A percentile compares a stretch with the other conserved stretches of the same genome.
phyloP scores from a whole-genome alignment of 2,888 invertebrate species.

The Amphimallon solstitiale region DNA sequence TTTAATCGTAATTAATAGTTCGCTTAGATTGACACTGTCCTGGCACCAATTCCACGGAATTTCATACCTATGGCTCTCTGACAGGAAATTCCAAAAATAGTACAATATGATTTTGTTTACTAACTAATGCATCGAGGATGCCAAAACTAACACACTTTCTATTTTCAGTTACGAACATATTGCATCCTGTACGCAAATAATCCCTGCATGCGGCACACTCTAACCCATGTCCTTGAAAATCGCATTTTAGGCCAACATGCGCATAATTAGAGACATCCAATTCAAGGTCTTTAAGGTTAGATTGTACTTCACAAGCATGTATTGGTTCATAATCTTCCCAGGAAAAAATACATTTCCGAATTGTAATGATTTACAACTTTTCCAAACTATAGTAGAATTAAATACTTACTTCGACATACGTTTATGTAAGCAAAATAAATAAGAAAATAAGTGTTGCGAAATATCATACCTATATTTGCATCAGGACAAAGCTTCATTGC shows the following conservation, averaged over 20 bases:
- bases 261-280: not conserved
- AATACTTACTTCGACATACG: too few relatives aligned
- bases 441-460: not conserved
- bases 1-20: too few relatives aligned
- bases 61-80: not conserved
- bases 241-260: not conserved
- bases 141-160: conserved; percentile 10
- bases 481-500: not conserved
- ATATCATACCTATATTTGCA: conserved; percentile 20
- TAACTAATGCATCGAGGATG: conserved; percentile 20
- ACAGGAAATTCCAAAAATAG: conserved; percentile 1
- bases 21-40: too few relatives aligned
- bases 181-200: not conserved
- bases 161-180: conserved; percentile 20
- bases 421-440: too few relatives aligned
- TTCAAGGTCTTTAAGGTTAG: not conserved
- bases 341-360: too few relatives aligned
- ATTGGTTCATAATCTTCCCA: too few relatives aligned
- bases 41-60: too few relatives aligned
- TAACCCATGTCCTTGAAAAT: conserved; percentile 7
- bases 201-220: not conserved
- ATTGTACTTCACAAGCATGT: conserved; percentile 5
- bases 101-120: conserved; percentile 20
- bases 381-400: too few relatives aligned
- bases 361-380: too few relatives aligned